Evolutionary conservation across 2,797 vertebrate genomes (phyloP).

Genomic region (Enteromius viviparus): DNA sequence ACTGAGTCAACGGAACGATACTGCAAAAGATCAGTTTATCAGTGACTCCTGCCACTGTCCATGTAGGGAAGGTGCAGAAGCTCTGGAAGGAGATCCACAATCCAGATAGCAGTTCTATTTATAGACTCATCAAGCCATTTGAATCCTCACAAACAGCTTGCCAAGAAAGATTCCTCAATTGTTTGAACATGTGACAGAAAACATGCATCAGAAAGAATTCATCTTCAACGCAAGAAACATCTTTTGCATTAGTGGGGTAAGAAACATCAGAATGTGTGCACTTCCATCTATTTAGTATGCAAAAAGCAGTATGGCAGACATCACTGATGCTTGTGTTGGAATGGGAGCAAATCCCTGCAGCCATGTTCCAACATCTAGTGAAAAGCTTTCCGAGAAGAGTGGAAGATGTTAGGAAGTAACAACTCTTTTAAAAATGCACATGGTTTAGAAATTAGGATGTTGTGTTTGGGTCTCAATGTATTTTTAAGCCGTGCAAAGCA

Average conservation of each 20-base stretch:
- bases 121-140: slow-evolving; percentile 47
- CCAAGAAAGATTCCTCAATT: slow-evolving; percentile 40
- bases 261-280: neutral
- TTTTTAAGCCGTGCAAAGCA: neutral
- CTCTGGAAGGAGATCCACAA: slow-evolving; percentile 40
- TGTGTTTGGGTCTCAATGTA: neutral
- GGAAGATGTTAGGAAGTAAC: neutral
- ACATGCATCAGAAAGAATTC: neutral
- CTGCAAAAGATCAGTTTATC: slow-evolving; percentile 36
- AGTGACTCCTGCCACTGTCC: slow-evolving; percentile 17
- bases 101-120: slow-evolving; percentile 39
- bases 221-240: neutral
- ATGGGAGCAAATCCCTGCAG: slow-evolving; percentile 1
- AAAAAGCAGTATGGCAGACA: neutral
- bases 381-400: neutral
- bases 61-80: slow-evolving; percentile 35
- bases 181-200: slow-evolving; percentile 8
- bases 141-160: slow-evolving; percentile 34
- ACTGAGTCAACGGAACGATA: neutral
- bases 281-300: neutral
- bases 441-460: neutral
- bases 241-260: neutral
- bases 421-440: too few relatives aligned
- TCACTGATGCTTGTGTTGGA: slow-evolving; percentile 11
- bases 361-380: slow-evolving; percentile 1